Base-by-base conservation (phyloP, 2,113 vertebrate genomes). In the Hemiprocne comata region DNA sequence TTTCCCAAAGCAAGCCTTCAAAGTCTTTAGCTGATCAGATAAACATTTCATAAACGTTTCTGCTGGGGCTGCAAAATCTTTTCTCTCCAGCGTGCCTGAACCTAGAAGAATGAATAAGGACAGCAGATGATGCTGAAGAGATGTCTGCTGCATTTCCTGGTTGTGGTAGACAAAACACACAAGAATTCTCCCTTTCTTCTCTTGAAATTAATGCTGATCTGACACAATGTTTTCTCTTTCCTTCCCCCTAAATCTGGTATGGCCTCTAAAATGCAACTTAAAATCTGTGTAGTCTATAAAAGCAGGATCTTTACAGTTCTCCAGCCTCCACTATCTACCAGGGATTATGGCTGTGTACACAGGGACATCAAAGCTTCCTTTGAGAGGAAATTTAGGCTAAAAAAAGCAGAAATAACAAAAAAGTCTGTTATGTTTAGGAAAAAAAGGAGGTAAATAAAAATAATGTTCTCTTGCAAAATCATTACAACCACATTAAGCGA, bases 121-220 rank as follows among this genome's bases (percentile, higher is more conserved):
- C 57, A 93, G 88, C 94, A 93, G 93, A 96, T 92, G 95, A 96
- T 93, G 85, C 61, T 87, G 85, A 83, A 60, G 91, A 78, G 83
- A 96, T 84, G 93, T 97, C 95, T 97, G 95, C 83, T 82, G 57
- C 54, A 5, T 87, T 97, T 97, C 95, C 96, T 94, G 92, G 29
- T 42, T 26, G 65, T 26, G 24, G 58, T 64, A 96, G 94, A 82
- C 62, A 2, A 96, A 92, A 85, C 3, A 38, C n/a, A 65, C 20
- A 65, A 96, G 58, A 85, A 84, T 90, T 74, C 40, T 28, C 36
- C 25, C 33, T 87, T 94, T 75, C 72, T 92, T 92, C 73, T 93
- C 61, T 51, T 34, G 36, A 62, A 65, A 54, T 85, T 78, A 92
- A 31, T 76, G 83, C 80, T 89, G 83, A 89, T 72, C 50, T 90